These are phyloP conservation scores for Yponomeuta sedellus DNA, from an alignment of 2,888 invertebrate species.

Conservation along the genomic window DNA sequence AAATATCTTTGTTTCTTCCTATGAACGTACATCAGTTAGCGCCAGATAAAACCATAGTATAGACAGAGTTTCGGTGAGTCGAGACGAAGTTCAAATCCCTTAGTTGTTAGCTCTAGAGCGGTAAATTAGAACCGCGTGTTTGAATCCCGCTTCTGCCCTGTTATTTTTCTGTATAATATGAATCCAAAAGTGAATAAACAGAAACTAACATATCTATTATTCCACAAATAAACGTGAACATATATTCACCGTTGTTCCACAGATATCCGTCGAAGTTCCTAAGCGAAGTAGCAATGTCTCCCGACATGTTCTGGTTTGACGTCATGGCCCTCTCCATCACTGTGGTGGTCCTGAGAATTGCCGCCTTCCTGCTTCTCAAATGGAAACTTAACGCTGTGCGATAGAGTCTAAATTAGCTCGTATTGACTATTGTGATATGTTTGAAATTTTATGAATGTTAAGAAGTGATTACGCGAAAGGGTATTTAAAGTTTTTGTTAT, in stretches of 20 bases:
- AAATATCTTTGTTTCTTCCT: too few species aligned
- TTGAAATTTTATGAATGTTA: not conserved
- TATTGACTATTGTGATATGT: not conserved
- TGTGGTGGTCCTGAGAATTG: slow-evolving; percentile 79
- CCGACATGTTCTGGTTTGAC: slow-evolving; percentile 90
- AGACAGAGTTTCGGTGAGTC: too few species aligned
- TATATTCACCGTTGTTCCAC: slow-evolving; percentile 23
- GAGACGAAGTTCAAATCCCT: too few species aligned
- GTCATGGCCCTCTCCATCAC: slow-evolving; percentile 82
- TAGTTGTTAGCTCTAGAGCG: too few species aligned
- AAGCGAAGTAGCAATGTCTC: slow-evolving; percentile 85
- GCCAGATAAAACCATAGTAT: too few species aligned
- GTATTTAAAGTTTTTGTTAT: not conserved
- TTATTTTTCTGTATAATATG: too few species aligned
- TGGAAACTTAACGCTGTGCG: slow-evolving; percentile 84
- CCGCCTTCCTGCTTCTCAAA: slow-evolving; percentile 84
- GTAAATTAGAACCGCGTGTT: too few species aligned
- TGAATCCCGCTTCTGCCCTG: too few species aligned
- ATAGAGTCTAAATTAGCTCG: slow-evolving; percentile 43
- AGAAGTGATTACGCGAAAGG: not conserved
- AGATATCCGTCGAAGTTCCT: slow-evolving; percentile 89
- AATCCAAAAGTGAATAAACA: too few species aligned
- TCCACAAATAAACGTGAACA: too few species aligned
- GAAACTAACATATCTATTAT: not conserved
- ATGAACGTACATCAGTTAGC: too few species aligned